phyloP scores from a whole-genome alignment of 2,888 invertebrate species.

The Argyresthia goedartella region DNA sequence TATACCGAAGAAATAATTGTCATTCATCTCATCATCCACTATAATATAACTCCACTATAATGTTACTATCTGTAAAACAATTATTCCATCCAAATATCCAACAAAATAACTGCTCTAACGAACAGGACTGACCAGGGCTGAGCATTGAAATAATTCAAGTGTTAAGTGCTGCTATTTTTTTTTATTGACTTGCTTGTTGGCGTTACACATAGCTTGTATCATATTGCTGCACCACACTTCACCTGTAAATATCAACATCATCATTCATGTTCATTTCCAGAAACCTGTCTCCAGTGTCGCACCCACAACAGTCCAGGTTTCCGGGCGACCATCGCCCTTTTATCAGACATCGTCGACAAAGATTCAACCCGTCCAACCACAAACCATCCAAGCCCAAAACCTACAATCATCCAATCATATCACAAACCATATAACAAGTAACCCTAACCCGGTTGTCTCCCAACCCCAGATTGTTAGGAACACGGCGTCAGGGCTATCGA shows the following conservation, averaged over 20 bases:
- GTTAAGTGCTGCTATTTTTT: too few species aligned
- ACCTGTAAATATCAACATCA: constrained; percentile 53
- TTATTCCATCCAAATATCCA: too few species aligned
- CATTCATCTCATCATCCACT: too few species aligned
- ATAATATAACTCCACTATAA: too few species aligned
- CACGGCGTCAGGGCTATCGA: constrained; percentile 59
- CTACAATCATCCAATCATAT: constrained; percentile 47
- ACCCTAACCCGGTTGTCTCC: constrained; percentile 27
- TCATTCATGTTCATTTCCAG: constrained; percentile 59
- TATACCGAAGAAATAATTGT: too few species aligned
- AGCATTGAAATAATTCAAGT: too few species aligned
- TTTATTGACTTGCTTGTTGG: too few species aligned
- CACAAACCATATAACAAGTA: constrained; percentile 44
- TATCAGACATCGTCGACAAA: constrained; percentile 86
- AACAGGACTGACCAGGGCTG: too few species aligned
- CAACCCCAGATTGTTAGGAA: constrained; percentile 66
- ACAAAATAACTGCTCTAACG: too few species aligned
- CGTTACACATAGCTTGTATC: constrained; percentile 14
- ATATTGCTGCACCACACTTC: constrained; percentile 17
- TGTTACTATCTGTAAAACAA: too few species aligned
- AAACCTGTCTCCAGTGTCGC: constrained; percentile 91
- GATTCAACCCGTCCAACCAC: constrained; percentile 85
- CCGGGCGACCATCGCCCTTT: constrained; percentile 79
- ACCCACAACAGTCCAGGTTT: constrained; percentile 79
- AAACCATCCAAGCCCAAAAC: constrained; percentile 72